phyloP scores from a whole-genome alignment of 2,113 vertebrate species.

The Myrmecobius fasciatus region DNA sequence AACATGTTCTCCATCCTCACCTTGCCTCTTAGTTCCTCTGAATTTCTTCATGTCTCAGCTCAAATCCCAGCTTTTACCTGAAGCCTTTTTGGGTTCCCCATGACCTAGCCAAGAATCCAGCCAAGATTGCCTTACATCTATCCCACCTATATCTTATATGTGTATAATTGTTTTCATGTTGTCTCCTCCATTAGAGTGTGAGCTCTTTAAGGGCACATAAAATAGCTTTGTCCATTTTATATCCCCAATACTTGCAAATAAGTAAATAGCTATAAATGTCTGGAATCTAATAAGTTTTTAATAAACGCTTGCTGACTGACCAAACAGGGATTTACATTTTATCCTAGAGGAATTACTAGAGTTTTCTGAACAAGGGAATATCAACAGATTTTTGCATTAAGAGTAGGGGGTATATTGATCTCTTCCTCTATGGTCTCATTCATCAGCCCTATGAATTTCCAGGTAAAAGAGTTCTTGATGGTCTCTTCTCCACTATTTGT shows the following conservation, averaged over 20 bases:
- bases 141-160: not conserved
- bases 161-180: not conserved
- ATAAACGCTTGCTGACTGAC: not conserved
- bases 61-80: not conserved
- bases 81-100: not conserved
- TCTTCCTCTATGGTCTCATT: not conserved
- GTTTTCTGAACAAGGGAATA: not conserved
- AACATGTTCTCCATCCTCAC: not conserved
- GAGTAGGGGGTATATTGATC: not conserved
- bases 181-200: not conserved
- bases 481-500: not conserved
- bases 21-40: not conserved
- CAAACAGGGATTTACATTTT: not conserved
- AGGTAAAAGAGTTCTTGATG: not conserved
- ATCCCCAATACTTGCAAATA: not conserved
- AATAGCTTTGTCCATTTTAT: not conserved
- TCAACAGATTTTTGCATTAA: not conserved
- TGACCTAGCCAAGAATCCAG: rapidly evolving
- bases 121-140: not conserved
- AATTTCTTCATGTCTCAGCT: not conserved
- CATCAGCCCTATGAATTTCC: not conserved
- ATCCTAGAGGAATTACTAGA: not conserved
- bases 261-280: not conserved
- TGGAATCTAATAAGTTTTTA: not conserved
- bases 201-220: not conserved